phyloP scores from a whole-genome alignment of 2,113 vertebrate genomes.

The Natator depressus region DNA sequence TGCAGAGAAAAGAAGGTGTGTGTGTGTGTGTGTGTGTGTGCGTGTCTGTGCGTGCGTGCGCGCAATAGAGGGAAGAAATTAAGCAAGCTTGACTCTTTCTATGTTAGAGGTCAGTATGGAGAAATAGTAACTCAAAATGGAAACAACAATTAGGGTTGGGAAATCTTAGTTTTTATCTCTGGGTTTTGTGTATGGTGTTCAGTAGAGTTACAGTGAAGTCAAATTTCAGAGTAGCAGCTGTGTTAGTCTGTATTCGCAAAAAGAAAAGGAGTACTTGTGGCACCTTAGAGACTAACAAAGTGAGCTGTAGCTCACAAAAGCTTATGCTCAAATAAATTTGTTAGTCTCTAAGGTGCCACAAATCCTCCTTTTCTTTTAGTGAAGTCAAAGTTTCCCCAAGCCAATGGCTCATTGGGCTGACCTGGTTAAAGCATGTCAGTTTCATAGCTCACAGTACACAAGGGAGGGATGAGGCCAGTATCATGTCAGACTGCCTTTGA shows the following conservation, averaged over 20 bases:
- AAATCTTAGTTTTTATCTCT: not conserved
- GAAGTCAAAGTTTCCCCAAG: not conserved
- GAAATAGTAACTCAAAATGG: conserved; percentile 51
- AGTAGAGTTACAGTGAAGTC: too few species aligned
- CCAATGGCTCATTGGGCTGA: not conserved
- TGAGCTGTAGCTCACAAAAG: too few species aligned
- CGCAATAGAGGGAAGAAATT: conserved; percentile 21
- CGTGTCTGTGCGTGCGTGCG: not conserved
- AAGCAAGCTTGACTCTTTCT: conserved; percentile 48
- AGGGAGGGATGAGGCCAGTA: not conserved
- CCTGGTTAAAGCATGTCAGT: not conserved
- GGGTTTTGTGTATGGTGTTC: not conserved
- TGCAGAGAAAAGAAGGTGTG: not conserved
- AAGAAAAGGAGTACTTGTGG: too few species aligned
- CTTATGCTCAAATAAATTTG: too few species aligned
- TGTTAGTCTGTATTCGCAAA: too few species aligned
- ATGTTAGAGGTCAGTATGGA: conserved; percentile 52
- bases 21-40: too few species aligned
- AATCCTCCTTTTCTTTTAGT: too few species aligned
- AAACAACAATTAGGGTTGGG: conserved; percentile 30
- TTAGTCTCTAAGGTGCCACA: too few species aligned
- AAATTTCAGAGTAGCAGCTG: not conserved
- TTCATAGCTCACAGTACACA: not conserved
- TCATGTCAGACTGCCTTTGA: not conserved
- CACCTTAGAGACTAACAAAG: too few species aligned